These are phyloP conservation scores for Danio choprae DNA, from an alignment of 2,797 vertebrate species.

Conservation along the genomic window DNA sequence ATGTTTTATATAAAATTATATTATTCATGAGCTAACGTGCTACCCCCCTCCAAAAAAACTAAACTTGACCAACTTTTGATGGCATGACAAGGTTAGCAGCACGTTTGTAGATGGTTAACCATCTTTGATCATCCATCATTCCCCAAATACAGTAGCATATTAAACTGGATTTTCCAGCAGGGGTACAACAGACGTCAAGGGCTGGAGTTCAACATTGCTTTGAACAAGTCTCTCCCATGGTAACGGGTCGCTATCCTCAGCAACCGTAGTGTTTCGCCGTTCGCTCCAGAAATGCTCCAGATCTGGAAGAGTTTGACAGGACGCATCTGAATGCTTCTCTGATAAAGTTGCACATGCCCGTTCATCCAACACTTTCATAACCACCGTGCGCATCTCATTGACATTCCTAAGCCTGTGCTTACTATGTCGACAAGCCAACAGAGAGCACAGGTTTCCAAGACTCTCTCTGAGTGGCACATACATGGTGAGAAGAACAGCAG, in stretches of 20 bases:
- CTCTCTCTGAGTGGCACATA: conserved; percentile 79
- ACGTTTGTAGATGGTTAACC: not conserved
- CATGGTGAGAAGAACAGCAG: conserved; percentile 77
- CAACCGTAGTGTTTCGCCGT: conserved; percentile 75
- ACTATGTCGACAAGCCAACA: conserved; percentile 61
- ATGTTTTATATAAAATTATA: not conserved
- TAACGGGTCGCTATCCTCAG: conserved; percentile 79
- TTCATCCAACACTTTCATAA: conserved; percentile 57
- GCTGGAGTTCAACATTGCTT: conserved; percentile 55
- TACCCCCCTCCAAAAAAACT: not conserved
- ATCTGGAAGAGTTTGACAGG: conserved; percentile 78
- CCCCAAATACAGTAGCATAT: not conserved
- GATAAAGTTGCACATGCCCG: conserved; percentile 27
- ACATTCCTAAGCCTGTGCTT: conserved; percentile 65
- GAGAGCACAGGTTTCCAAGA: conserved; percentile 67
- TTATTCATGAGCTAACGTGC: not conserved
- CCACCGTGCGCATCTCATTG: conserved; percentile 65
- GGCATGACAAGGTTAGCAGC: not conserved
- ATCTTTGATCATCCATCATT: not conserved
- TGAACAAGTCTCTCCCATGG: conserved; percentile 83
- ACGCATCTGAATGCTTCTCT: conserved; percentile 54
- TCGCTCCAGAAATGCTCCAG: conserved; percentile 86
- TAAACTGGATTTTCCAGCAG: not conserved
- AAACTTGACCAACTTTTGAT: not conserved
- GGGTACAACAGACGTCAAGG: not conserved